Base-by-base conservation (phyloP, 2,797 vertebrate genomes). In the Aplochiton taeniatus region DNA sequence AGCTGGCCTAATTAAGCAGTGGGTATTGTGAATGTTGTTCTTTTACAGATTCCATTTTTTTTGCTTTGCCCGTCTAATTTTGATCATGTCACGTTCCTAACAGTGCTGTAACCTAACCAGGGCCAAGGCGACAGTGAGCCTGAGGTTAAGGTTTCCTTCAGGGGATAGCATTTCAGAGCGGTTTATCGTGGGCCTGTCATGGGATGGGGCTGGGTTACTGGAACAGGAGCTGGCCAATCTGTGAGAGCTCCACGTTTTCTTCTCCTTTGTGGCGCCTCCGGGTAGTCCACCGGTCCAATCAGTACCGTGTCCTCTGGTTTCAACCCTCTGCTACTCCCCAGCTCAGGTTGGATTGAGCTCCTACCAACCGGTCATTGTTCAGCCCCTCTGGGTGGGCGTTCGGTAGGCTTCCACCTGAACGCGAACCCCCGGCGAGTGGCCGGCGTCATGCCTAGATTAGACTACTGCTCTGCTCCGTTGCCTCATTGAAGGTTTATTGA, bases 121-220 rank as follows among this genome's bases (percentile, higher is more conserved):
- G 66, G 52, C 46, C 18, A 73, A 74, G 66, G 69, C 43, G 42
- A 72, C 70, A 42, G 53, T 1, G 14, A 77, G 78, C 66, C 66
- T 61, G 20, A 76, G 86, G 77, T 75, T 89, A 82, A 66, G 61
- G 82, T 90, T 91, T 86, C 82, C 9, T 49, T 11, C 51, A 8
- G 71, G 65, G 78, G 89, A 84, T 91, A 69, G 66, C 63, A 8
- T 91, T 87, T 89, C 87, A 8, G 45, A 46, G 52, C 68, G 49
- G 81, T 81, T 72, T 84, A 72, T 84, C 76, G 46, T 67, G 31
- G 45, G 74, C 47, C 69, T 79, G 81, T 85, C 85, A 81, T 72
- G 81, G 67, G 76, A 69, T 6, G 17, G 80, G 79, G 72, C 87
- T 60, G 63, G 80, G 82, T 91, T 91, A 88, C 90, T 66, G 82